Evolutionary conservation across 2,113 vertebrate species (phyloP).

Genomic region (Epinephelus fuscoguttatus): DNA sequence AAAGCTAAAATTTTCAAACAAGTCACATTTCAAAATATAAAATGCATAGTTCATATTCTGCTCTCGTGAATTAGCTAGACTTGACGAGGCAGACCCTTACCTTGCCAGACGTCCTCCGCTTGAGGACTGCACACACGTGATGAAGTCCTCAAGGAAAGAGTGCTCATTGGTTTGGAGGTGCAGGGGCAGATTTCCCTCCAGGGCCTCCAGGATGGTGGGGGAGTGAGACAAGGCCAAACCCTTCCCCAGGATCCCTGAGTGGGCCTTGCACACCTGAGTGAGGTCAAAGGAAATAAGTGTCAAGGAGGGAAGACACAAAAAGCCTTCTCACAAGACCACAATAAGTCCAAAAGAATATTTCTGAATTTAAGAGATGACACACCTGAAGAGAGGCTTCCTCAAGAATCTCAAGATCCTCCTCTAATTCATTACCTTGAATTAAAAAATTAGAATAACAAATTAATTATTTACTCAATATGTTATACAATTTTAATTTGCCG

Average conservation of each 20-base stretch:
- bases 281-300: constrained; percentile 6
- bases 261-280: constrained; percentile 93
- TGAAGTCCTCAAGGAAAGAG: constrained; percentile 98
- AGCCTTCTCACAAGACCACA: not conserved
- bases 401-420: constrained; percentile 98
- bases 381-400: constrained; percentile 99
- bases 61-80: not conserved
- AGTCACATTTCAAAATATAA: not conserved
- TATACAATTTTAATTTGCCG: not conserved
- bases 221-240: constrained; percentile 97
- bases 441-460: not conserved
- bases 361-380: constrained; percentile 5
- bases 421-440: constrained; percentile 93
- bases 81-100: constrained; percentile 72
- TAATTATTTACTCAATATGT: not conserved
- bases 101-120: constrained; percentile 97
- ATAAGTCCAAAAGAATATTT: not conserved
- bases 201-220: constrained; percentile 95
- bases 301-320: not conserved
- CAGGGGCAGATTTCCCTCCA: constrained; percentile 95
- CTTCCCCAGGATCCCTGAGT: constrained; percentile 96
- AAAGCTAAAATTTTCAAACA: not conserved
- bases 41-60: not conserved
- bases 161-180: constrained; percentile 98
- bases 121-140: constrained; percentile 94